Evolutionary conservation across 2,888 invertebrate genomes (phyloP).

Genomic region (Netelia melanura): DNA sequence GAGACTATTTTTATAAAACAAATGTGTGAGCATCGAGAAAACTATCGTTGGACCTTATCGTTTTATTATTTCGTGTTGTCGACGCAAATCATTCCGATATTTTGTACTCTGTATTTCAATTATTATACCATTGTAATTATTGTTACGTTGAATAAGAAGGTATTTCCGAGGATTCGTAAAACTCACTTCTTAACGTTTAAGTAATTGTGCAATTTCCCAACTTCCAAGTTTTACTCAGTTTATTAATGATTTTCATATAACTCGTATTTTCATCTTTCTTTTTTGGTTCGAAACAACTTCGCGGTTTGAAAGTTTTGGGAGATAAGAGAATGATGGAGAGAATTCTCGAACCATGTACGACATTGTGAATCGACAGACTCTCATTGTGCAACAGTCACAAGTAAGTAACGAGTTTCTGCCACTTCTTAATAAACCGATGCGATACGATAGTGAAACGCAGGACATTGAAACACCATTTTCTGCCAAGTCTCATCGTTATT

Average conservation of each 20-base stretch:
- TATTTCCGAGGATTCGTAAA: conserved; percentile 1
- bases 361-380: background rate
- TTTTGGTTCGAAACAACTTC: no score
- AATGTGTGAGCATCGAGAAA: conserved; percentile 27
- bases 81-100: background rate
- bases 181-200: background rate
- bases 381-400: background rate
- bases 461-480: background rate
- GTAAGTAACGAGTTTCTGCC: background rate
- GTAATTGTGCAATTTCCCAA: background rate
- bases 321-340: no score
- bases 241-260: no score
- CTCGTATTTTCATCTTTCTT: background rate
- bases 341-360: background rate
- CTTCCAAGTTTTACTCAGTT: background rate
- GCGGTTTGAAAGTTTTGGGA: no score
- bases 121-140: conserved; percentile 50
- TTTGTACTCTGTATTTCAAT: conserved; percentile 17
- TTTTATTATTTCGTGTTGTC: conserved; percentile 15
- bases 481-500: conserved; percentile 30
- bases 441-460: background rate
- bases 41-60: conserved; percentile 22
- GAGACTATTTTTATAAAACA: conserved; percentile 59
- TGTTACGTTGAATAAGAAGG: conserved; percentile 27
- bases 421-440: background rate